These are phyloP conservation scores for Theodoxus fluviatilis DNA, from an alignment of 2,888 invertebrate genomes.

Conservation along the genomic window DNA sequence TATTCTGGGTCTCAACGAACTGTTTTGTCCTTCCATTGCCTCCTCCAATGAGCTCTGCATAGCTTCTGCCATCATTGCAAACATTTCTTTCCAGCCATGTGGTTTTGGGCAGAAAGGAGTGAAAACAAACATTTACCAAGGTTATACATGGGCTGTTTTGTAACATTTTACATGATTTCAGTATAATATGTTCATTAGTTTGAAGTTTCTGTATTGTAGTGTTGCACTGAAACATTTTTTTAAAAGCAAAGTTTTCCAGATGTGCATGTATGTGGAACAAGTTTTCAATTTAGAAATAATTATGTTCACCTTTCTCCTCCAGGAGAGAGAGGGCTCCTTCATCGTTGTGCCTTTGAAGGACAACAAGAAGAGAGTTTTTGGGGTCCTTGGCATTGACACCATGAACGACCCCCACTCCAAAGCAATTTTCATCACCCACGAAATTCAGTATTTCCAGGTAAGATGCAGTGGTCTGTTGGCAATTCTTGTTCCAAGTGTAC, in stretches of 20 bases:
- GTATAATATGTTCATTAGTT: no score
- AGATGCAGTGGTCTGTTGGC: no score
- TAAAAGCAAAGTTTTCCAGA: neutral
- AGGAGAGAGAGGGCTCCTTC: slow-evolving; percentile 62
- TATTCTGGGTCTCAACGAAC: no score
- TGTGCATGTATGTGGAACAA: slow-evolving; percentile 11
- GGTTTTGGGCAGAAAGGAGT: neutral
- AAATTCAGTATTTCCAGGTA: slow-evolving; percentile 65
- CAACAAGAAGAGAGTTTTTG: slow-evolving; percentile 62
- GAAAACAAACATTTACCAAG: neutral
- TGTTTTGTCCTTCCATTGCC: no score
- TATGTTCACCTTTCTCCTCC: slow-evolving; percentile 20
- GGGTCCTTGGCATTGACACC: slow-evolving; percentile 62
- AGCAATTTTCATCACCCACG: slow-evolving; percentile 63
- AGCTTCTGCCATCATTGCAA: neutral
- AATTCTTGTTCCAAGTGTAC: no score
- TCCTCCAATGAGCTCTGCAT: neutral
- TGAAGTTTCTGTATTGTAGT: no score
- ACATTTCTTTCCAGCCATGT: neutral
- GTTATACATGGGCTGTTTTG: no score
- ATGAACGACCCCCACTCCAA: slow-evolving; percentile 57
- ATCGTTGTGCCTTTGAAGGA: slow-evolving; percentile 64
- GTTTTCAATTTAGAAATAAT: neutral
- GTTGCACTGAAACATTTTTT: neutral
- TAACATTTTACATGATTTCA: no score